phyloP scores from a whole-genome alignment of 2,113 vertebrate genomes.

The Lepus timidus region DNA sequence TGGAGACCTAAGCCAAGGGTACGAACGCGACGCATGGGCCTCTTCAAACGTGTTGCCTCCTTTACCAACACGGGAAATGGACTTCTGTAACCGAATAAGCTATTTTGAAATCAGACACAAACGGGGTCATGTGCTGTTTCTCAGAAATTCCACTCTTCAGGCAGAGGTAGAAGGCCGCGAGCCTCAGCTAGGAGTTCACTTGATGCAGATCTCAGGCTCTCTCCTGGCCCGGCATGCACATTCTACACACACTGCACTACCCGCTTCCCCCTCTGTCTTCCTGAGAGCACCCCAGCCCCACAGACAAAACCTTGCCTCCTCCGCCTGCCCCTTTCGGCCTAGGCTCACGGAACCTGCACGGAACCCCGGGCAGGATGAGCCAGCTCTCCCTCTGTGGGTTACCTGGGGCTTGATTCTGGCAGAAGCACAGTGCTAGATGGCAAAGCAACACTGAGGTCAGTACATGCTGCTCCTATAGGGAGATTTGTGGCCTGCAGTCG shows the following conservation, averaged over 20 bases:
- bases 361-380: neutral
- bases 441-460: neutral
- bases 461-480: neutral
- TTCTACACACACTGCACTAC: neutral
- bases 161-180: neutral
- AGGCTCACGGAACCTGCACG: neutral
- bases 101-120: neutral
- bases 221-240: neutral
- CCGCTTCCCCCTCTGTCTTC: neutral
- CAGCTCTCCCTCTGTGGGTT: neutral
- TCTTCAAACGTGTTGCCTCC: neutral
- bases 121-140: too few species aligned
- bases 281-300: neutral
- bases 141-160: neutral
- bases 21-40: neutral
- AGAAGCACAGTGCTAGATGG: neutral
- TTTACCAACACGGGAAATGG: neutral
- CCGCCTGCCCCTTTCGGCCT: too few species aligned
- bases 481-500: neutral
- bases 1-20: constrained; percentile 35
- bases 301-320: neutral
- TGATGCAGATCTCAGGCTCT: neutral
- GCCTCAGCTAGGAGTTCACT: neutral
- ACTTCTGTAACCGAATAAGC: neutral
- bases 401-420: neutral